A percentile compares a stretch with the other conserved stretches of the same genome.
Conservation (phyloP, 2,888 invertebrate genomes). For the Dicyrtoma fusca region DNA sequence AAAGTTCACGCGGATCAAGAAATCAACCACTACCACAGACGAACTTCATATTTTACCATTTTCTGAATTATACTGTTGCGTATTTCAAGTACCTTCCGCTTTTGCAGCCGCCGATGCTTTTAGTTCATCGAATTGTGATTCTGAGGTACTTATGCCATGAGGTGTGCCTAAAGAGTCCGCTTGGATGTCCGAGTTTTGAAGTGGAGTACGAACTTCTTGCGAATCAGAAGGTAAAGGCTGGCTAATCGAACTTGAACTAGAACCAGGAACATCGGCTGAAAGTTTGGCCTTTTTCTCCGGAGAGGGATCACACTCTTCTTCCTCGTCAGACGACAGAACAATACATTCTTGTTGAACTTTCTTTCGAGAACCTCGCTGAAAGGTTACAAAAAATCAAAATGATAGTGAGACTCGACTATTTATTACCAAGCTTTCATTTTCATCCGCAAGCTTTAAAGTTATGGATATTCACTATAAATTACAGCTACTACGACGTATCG, state of each 20-base stretch:
- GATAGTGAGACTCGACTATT: too few relatives aligned
- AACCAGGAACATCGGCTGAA: not conserved
- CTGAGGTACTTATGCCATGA: too few relatives aligned
- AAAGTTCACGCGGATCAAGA: not conserved
- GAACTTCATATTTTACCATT: too few relatives aligned
- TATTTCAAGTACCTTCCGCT: too few relatives aligned
- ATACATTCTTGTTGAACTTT: constrained; percentile 8
- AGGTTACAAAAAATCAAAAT: not conserved
- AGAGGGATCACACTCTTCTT: constrained; percentile 18
- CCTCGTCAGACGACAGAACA: constrained; percentile 45
- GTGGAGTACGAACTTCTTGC: too few relatives aligned
- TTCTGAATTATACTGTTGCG: too few relatives aligned
- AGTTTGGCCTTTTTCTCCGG: constrained; percentile 8
- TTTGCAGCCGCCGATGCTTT: not conserved
- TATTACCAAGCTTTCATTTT: too few relatives aligned
- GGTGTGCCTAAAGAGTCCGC: too few relatives aligned
- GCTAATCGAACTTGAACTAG: constrained; percentile 5
- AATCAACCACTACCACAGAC: too few relatives aligned
- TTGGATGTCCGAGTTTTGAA: not conserved
- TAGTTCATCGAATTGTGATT: not conserved
- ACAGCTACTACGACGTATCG: too few relatives aligned
- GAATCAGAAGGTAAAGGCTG: not conserved
- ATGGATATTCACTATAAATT: too few relatives aligned
- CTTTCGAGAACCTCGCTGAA: not conserved
- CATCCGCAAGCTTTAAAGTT: too few relatives aligned